These are phyloP conservation scores for Caprella mutica DNA, from an alignment of 2,888 invertebrate genomes.

Conservation along the genomic window DNA sequence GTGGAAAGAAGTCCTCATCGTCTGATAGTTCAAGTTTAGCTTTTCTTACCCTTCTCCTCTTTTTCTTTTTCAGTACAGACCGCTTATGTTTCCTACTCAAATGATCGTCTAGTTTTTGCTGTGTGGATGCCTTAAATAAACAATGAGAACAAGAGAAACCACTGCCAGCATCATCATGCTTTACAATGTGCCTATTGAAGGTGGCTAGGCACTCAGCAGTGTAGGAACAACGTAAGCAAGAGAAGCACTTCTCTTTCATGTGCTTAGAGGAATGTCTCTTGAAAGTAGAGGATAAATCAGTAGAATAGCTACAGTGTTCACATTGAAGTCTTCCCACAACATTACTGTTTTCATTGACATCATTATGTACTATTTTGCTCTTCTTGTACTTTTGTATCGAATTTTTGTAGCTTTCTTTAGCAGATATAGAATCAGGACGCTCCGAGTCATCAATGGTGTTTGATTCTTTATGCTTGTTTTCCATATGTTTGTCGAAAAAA, in stretches of 20 bases:
- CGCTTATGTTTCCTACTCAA: background rate
- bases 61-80: no score
- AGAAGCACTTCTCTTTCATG: background rate
- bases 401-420: background rate
- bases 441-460: background rate
- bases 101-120: background rate
- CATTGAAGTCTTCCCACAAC: background rate
- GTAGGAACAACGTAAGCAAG: conserved; percentile 2
- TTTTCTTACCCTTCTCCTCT: background rate
- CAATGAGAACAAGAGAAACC: background rate
- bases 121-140: background rate
- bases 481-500: conserved; percentile 4
- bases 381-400: background rate
- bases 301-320: background rate
- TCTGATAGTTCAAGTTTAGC: background rate
- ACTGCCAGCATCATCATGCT: background rate
- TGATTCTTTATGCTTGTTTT: background rate
- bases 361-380: background rate
- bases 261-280: background rate
- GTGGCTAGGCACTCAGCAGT: conserved; percentile 1
- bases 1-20: no score
- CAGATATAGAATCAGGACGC: background rate
- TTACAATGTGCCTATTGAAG: background rate
- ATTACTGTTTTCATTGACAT: background rate
- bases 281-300: background rate